A percentile compares a stretch with the other conserved stretches of the same genome.
Conservation (phyloP, 2,797 vertebrate genomes). For the Pempheris klunzingeri region DNA sequence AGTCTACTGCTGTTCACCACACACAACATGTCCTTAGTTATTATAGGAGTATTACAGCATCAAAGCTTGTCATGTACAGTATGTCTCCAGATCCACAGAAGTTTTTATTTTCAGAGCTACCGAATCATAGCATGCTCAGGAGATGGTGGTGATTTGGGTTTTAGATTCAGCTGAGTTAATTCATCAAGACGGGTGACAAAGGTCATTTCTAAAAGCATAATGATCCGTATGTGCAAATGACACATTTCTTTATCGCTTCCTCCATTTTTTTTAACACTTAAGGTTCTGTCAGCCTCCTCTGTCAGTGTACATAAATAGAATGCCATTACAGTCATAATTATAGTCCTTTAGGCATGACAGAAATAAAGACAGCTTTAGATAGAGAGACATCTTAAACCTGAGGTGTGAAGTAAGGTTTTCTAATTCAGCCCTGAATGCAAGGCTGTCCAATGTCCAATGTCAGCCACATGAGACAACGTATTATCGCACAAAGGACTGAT, state of each 20-base stretch:
- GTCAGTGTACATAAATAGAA: slow-evolving; percentile 32
- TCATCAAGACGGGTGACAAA: slow-evolving; percentile 32
- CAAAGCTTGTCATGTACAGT: not conserved
- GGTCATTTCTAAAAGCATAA: slow-evolving; percentile 44
- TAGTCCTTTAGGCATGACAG: slow-evolving; percentile 7
- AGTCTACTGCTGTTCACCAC: slow-evolving; percentile 19
- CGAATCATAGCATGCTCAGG: not conserved
- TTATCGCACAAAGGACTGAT: not conserved
- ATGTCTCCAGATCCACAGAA: slow-evolving; percentile 1
- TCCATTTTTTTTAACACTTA: slow-evolving; percentile 21
- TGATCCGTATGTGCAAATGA: slow-evolving; percentile 34
- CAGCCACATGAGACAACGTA: not conserved
- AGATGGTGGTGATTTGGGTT: not conserved
- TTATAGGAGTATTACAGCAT: not conserved
- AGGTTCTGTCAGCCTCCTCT: slow-evolving; percentile 23
- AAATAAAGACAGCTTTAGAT: slow-evolving; percentile 7
- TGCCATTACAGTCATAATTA: slow-evolving; percentile 35
- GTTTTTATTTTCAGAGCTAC: slow-evolving; percentile 6
- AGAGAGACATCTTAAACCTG: slow-evolving; percentile 8
- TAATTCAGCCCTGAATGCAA: not conserved
- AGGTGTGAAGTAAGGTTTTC: not conserved
- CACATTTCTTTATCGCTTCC: slow-evolving; percentile 42
- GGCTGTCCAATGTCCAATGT: not conserved
- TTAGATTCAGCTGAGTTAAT: slow-evolving; percentile 16
- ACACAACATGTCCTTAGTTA: slow-evolving; percentile 5